A percentile compares a stretch with the other conserved stretches of the same genome.
These are phyloP conservation scores for Halcyon senegalensis DNA, from an alignment of 2,113 vertebrate species.

Conservation along the genomic window DNA sequence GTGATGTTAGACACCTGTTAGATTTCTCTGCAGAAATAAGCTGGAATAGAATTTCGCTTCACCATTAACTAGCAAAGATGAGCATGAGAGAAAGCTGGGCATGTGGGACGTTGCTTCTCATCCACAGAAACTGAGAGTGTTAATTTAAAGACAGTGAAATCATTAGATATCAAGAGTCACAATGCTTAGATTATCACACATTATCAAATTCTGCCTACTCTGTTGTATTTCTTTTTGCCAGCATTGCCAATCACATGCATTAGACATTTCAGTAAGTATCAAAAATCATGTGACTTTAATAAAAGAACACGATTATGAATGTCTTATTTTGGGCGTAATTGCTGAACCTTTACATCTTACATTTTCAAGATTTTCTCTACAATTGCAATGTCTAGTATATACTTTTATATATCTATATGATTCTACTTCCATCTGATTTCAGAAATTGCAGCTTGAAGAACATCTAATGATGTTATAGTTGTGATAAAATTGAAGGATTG, in stretches of 20 bases:
- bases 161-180: neutral
- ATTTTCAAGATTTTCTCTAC: neutral
- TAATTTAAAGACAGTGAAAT: neutral
- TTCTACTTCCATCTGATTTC: neutral
- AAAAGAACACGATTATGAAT: neutral
- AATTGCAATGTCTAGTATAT: neutral
- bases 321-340: neutral
- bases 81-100: neutral
- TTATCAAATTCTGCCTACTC: neutral
- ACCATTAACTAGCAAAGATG: neutral
- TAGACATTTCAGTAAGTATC: neutral
- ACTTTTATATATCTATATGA: neutral
- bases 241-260: neutral
- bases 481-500: neutral
- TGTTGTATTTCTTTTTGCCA: neutral
- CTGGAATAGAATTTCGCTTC: neutral
- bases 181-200: neutral
- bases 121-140: neutral
- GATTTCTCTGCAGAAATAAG: neutral
- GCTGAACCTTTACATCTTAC: neutral
- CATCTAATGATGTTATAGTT: neutral
- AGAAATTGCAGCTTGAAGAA: neutral
- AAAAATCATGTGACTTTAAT: neutral
- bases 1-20: neutral
- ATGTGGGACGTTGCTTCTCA: neutral